Evolutionary conservation across 1,140 invertebrate genomes (phyloP).

Genomic region (Heliconius hewitsoni): DNA sequence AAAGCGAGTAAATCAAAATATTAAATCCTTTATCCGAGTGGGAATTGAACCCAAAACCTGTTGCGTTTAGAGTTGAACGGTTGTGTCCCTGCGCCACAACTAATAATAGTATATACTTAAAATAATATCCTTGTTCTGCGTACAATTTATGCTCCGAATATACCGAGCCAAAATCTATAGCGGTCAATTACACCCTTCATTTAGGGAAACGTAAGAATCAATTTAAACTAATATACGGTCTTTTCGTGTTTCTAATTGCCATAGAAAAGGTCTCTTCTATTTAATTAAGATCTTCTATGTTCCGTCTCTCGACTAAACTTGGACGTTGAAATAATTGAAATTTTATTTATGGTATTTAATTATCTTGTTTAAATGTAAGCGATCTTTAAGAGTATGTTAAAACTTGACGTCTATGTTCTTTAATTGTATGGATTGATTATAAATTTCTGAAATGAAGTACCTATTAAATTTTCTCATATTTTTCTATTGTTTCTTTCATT

Average conservation of each 20-base stretch:
- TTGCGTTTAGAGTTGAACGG: too few species aligned
- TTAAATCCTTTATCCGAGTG: too few species aligned
- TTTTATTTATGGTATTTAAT: constrained; percentile 15
- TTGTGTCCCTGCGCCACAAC: too few species aligned
- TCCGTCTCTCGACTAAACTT: constrained; percentile 7
- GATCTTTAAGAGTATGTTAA: constrained; percentile 2
- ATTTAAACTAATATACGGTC: constrained; percentile 55
- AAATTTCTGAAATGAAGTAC: not conserved
- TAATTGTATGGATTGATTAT: constrained; percentile 7
- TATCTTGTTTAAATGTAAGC: constrained; percentile 14
- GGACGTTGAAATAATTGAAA: constrained; percentile 12
- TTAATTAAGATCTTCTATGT: constrained; percentile 45
- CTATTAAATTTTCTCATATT: not conserved
- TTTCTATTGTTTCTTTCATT: too few species aligned
- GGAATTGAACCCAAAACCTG: too few species aligned
- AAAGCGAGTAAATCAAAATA: too few species aligned
- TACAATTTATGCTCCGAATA: constrained; percentile 29
- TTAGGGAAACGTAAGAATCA: constrained; percentile 36
- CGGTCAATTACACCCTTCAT: constrained; percentile 53
- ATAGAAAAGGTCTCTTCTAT: constrained; percentile 54
- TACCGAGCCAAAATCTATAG: constrained; percentile 59
- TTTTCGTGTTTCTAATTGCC: constrained; percentile 55
- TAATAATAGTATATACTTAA: not conserved
- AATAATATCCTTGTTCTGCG: constrained; percentile 9
- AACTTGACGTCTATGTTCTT: not conserved